Conservation (phyloP, 1,140 invertebrate genomes). For the Hesperophylax magnus region DNA sequence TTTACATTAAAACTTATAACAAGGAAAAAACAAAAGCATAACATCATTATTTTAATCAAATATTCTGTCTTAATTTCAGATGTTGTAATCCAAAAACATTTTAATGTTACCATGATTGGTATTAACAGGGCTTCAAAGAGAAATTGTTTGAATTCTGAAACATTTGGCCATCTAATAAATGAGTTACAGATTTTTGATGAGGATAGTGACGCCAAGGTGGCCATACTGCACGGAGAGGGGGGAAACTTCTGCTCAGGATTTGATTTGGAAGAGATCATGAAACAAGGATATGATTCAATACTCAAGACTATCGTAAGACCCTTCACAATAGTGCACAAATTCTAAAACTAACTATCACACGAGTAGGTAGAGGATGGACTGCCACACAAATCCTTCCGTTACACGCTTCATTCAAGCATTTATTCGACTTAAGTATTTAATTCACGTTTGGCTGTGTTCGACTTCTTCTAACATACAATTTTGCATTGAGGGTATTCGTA, state of each 20-base stretch:
- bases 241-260: conserved; percentile 94
- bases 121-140: conserved; percentile 87
- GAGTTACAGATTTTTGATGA: conserved; percentile 87
- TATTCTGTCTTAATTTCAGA: conserved; percentile 14
- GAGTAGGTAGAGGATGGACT: too few species aligned
- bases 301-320: conserved; percentile 66
- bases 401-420: too few species aligned
- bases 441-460: too few species aligned
- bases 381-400: too few species aligned
- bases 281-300: conserved; percentile 69
- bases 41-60: neutral
- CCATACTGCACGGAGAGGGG: conserved; percentile 88
- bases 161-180: conserved; percentile 76
- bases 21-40: neutral
- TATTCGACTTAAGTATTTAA: too few species aligned
- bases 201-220: conserved; percentile 77
- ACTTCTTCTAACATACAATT: too few species aligned
- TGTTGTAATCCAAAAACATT: conserved; percentile 12
- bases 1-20: neutral
- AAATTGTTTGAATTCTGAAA: conserved; percentile 83
- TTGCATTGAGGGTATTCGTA: too few species aligned
- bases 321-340: neutral
- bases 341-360: too few species aligned
- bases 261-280: conserved; percentile 81
- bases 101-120: conserved; percentile 73